phyloP scores from a whole-genome alignment of 2,888 invertebrate genomes.

The Calameuta filiformis region DNA sequence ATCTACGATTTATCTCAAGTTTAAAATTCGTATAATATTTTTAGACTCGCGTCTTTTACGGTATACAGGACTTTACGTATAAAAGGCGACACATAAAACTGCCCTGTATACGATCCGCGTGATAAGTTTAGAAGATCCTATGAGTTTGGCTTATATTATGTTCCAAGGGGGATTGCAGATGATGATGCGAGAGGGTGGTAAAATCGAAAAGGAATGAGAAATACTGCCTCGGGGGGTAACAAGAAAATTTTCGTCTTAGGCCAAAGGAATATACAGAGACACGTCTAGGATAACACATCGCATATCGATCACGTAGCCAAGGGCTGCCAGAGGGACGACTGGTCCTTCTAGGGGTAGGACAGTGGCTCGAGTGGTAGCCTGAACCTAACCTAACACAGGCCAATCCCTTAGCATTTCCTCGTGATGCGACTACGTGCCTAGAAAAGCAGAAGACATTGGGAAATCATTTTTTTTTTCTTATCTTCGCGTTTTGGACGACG shows the following conservation, averaged over 20 bases:
- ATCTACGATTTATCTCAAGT: background rate
- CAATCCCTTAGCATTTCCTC: constrained; percentile 15
- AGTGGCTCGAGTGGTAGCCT: constrained; percentile 5
- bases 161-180: background rate
- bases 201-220: background rate
- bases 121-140: background rate
- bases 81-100: background rate
- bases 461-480: constrained; percentile 17
- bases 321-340: constrained; percentile 8
- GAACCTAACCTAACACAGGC: background rate
- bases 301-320: constrained; percentile 20
- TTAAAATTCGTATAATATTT: background rate
- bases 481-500: background rate
- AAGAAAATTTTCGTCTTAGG: background rate
- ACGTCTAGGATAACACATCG: constrained; percentile 10
- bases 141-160: background rate
- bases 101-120: background rate
- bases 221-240: background rate
- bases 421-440: constrained; percentile 30
- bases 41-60: background rate
- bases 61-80: background rate
- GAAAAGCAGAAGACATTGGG: constrained; percentile 21
- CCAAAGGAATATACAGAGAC: background rate
- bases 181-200: background rate
- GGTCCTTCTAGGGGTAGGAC: constrained; percentile 7